phyloP scores from a whole-genome alignment of 2,797 vertebrate species.

The Peromyscus nudipes region DNA sequence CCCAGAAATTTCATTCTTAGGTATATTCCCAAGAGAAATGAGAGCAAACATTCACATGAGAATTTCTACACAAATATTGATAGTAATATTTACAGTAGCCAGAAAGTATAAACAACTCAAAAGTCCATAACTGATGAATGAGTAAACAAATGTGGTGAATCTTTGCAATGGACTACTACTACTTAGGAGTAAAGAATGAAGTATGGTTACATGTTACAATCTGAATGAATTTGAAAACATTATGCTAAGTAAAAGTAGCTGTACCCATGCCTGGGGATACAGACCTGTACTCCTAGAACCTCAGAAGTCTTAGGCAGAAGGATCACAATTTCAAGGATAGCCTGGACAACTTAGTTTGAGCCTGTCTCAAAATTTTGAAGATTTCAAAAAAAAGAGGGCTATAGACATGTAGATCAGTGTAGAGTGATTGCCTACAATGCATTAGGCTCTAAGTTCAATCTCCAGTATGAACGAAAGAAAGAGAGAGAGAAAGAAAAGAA shows the following conservation, averaged over 20 bases:
- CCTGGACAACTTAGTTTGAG: neutral
- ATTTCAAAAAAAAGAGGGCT: neutral
- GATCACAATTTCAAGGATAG: neutral
- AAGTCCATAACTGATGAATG: neutral
- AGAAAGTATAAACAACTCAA: neutral
- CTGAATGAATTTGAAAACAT: neutral
- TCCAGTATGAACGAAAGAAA: neutral
- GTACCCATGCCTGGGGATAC: neutral
- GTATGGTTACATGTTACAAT: neutral
- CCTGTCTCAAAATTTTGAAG: neutral
- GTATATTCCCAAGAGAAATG: neutral
- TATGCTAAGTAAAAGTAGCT: neutral
- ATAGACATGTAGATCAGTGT: neutral
- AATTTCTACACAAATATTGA: neutral
- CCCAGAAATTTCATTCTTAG: neutral
- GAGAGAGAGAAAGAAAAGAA: too few relatives aligned
- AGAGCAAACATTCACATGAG: neutral
- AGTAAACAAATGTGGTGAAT: too few relatives aligned
- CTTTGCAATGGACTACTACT: neutral
- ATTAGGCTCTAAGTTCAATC: neutral
- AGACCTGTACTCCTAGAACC: neutral
- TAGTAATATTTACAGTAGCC: neutral
- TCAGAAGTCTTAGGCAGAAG: neutral
- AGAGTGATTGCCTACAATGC: neutral
- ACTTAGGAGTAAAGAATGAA: neutral